Evolutionary conservation across 2,797 vertebrate genomes (phyloP).

Genomic region (Phrynocephalus vlangalii): DNA sequence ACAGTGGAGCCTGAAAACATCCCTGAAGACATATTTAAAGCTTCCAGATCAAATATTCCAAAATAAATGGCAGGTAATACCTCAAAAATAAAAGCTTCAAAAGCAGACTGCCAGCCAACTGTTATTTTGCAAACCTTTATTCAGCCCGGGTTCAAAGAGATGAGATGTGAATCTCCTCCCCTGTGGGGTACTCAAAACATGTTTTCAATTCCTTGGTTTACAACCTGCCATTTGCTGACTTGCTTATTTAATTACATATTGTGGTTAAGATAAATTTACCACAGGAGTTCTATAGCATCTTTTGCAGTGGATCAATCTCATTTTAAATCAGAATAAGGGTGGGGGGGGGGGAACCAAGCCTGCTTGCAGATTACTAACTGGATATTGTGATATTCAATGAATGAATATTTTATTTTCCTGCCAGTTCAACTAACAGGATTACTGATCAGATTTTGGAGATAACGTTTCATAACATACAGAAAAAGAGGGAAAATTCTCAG

Average conservation of each 20-base stretch:
- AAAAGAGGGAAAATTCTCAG: neutral
- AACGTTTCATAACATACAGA: slow-evolving; percentile 68
- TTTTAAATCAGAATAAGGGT: slow-evolving; percentile 69
- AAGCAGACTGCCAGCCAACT: neutral
- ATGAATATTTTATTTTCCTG: slow-evolving; percentile 80
- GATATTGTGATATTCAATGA: slow-evolving; percentile 77
- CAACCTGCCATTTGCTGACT: slow-evolving; percentile 54
- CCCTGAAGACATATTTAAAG: neutral
- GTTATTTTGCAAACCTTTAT: neutral
- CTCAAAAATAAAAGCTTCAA: neutral
- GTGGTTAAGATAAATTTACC: slow-evolving; percentile 63
- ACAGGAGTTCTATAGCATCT: slow-evolving; percentile 45
- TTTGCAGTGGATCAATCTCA: slow-evolving; percentile 64
- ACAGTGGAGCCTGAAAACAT: neutral
- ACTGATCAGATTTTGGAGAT: slow-evolving; percentile 78
- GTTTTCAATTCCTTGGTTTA: slow-evolving; percentile 31
- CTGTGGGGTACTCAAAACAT: neutral
- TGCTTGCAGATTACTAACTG: slow-evolving; percentile 71
- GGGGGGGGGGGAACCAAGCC: slow-evolving; percentile 20
- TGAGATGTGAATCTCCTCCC: too few relatives aligned
- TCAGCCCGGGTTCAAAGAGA: neutral
- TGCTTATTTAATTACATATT: slow-evolving; percentile 64
- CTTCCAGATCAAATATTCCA: neutral
- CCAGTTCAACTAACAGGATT: slow-evolving; percentile 78
- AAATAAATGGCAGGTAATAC: neutral